phyloP scores from a whole-genome alignment of 2,797 vertebrate genomes.

The Danio tinwini region DNA sequence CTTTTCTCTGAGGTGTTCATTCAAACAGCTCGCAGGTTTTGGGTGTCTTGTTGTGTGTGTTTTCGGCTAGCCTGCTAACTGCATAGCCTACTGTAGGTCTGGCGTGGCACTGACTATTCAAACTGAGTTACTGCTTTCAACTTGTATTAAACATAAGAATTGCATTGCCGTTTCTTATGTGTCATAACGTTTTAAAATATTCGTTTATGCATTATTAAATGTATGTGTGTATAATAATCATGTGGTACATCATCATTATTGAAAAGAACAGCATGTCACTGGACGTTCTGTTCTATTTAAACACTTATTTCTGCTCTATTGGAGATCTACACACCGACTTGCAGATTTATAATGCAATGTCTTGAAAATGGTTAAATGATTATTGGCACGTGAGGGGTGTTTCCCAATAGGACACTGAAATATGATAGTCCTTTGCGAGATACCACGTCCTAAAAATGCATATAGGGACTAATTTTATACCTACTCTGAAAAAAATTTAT shows the following conservation, averaged over 20 bases:
- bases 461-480: too few species aligned
- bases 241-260: neutral
- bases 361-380: neutral
- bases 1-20: neutral
- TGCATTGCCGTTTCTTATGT: too few species aligned
- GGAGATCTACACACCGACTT: neutral
- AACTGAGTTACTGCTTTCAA: neutral
- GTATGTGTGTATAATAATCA: too few species aligned
- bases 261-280: neutral
- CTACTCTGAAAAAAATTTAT: too few species aligned
- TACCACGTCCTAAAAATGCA: too few species aligned
- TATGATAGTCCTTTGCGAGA: too few species aligned
- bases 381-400: neutral
- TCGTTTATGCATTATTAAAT: too few species aligned
- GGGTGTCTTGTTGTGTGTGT: slow-evolving; percentile 6
- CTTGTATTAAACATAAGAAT: neutral
- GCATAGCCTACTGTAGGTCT: neutral
- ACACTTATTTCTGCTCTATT: neutral
- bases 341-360: neutral
- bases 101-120: slow-evolving; percentile 23
- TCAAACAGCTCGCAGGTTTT: slow-evolving; percentile 10
- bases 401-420: neutral
- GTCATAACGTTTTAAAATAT: neutral
- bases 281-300: neutral
- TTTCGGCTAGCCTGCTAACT: slow-evolving; percentile 23